phyloP scores from a whole-genome alignment of 2,888 invertebrate genomes.

The Dynastes hyllus region DNA sequence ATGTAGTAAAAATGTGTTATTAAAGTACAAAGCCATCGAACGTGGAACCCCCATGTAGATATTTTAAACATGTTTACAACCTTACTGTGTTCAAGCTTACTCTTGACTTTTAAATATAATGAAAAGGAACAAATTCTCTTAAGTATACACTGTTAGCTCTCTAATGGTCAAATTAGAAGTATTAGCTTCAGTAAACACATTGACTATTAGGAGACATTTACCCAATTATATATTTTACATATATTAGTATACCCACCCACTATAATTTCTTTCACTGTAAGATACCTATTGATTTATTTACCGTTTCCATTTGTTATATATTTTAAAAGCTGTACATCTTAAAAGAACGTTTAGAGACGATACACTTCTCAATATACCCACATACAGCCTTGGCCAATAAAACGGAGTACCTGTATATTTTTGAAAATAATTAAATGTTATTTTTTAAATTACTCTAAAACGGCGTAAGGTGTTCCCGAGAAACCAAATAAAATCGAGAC shows the following conservation, averaged over 20 bases:
- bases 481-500: too few relatives aligned
- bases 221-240: slow-evolving; percentile 1
- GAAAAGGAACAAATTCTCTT: not conserved
- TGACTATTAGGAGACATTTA: not conserved
- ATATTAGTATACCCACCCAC: too few relatives aligned
- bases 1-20: too few relatives aligned
- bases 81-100: not conserved
- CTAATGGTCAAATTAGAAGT: slow-evolving; percentile 7
- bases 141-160: not conserved
- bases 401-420: too few relatives aligned
- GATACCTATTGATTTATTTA: not conserved
- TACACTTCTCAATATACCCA: not conserved
- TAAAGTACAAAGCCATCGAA: not conserved
- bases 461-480: too few relatives aligned
- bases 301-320: not conserved
- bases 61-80: not conserved
- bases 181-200: not conserved
- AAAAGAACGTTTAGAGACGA: not conserved
- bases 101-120: not conserved
- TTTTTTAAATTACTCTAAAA: too few relatives aligned
- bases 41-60: not conserved
- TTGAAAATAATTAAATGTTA: too few relatives aligned
- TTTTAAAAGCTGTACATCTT: not conserved
- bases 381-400: not conserved
- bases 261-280: not conserved